Evolutionary conservation across 1,140 invertebrate genomes (phyloP), one percentile per base, ranked within the genome.

Genomic region (Pollicipes pollicipes): DNA sequence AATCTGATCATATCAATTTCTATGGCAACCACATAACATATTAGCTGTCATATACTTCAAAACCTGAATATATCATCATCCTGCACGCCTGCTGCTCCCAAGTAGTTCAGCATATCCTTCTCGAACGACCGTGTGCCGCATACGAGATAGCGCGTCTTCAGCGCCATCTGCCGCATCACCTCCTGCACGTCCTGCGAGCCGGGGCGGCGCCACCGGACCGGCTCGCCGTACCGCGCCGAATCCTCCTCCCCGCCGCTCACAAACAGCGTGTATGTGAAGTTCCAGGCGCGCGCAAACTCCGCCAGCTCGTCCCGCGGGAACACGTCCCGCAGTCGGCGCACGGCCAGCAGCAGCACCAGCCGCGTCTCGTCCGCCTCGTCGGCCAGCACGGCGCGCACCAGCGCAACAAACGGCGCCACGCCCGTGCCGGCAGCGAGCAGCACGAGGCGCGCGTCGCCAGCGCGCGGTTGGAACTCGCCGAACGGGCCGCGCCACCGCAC

Each of bases 281-380:
- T 69, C 68, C 68, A 69, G 68, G n/a, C 27, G 58, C 35, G 24
- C 8, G 68, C 35, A 6, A n/a, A 69, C 68, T 29, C 8, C n/a
- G 35, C 27, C 68, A 69, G 28, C n/a, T 69, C n/a, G 26, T 29
- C 26, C 1, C 35, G 29, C 4, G 68, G 68, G 29, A 69, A 69
- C n/a, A 69, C 68, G 27, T 69, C 68, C 68, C n/a, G 27, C n/a
- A 69, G 35, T 0, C 58, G n/a, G n/a, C 68, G 68, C 35, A 69
- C 35, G 35, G 35, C 68, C 27, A 37, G 58, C 27, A 69, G 27
- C 58, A 69, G 58, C 35, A 27, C n/a, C 68, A 69, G 58, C 35
- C 35, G 58, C 58, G 68, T 69, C 68, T 69, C 68, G 6, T 8
- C 8, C n/a, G n/a, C 58, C 58, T 69, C 68, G 27, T 69, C 68